These are phyloP conservation scores for Hycleus cichorii DNA, from an alignment of 1,140 invertebrate species.

Conservation along the genomic window DNA sequence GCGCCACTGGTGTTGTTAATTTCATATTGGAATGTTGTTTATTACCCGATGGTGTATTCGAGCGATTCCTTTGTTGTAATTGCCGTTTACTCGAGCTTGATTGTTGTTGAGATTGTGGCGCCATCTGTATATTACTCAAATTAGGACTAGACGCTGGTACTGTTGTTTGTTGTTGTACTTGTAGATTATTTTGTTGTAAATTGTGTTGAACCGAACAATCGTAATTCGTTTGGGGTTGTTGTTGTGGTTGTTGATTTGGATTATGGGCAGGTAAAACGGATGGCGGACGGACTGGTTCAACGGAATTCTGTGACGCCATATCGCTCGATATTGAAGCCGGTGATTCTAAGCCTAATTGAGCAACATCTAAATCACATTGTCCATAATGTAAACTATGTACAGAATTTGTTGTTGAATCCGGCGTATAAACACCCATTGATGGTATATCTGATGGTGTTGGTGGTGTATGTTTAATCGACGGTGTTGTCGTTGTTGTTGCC, in stretches of 20 bases:
- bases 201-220: slow-evolving; percentile 56
- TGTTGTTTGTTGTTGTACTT: slow-evolving; percentile 42
- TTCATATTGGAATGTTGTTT: slow-evolving; percentile 34
- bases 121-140: slow-evolving; percentile 30
- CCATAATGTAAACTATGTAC: slow-evolving; percentile 74
- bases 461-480: slow-evolving; percentile 48
- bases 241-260: slow-evolving; percentile 39
- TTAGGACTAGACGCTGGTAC: slow-evolving; percentile 36
- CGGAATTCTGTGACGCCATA: slow-evolving; percentile 67
- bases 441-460: slow-evolving; percentile 54
- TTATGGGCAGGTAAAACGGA: slow-evolving; percentile 45
- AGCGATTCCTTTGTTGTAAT: slow-evolving; percentile 34
- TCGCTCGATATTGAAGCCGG: slow-evolving; percentile 81
- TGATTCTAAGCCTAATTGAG: slow-evolving; percentile 75
- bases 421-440: slow-evolving; percentile 75
- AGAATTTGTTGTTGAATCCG: slow-evolving; percentile 77
- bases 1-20: slow-evolving; percentile 32
- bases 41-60: slow-evolving; percentile 35
- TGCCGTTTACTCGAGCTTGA: slow-evolving; percentile 36
- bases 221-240: slow-evolving; percentile 40
- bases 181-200: slow-evolving; percentile 47
- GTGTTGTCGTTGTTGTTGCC: slow-evolving; percentile 12
- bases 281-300: slow-evolving; percentile 52
- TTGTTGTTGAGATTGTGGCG: slow-evolving; percentile 24
- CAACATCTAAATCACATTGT: slow-evolving; percentile 74